Evolutionary conservation across 2,888 invertebrate genomes (phyloP).

Genomic region (Sinelater perroti): DNA sequence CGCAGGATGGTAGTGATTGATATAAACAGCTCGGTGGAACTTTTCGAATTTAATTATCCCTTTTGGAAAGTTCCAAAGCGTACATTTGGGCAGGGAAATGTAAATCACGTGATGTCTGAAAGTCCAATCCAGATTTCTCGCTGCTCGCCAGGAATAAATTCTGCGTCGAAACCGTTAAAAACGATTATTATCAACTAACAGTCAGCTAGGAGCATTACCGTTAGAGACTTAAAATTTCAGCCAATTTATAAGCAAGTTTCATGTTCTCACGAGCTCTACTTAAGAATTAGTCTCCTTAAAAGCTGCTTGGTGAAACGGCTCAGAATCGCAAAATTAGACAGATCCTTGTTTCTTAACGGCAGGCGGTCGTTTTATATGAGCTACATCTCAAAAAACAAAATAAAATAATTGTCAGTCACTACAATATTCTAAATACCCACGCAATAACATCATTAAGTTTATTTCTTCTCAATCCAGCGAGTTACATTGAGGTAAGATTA

Average conservation of each 20-base stretch:
- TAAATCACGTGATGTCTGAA: not conserved
- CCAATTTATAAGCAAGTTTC: slow-evolving; percentile 4
- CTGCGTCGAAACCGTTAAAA: too few species aligned
- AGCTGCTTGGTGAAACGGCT: too few species aligned
- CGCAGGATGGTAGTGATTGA: slow-evolving; percentile 14
- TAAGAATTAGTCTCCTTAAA: slow-evolving; percentile 13
- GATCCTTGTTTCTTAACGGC: too few species aligned
- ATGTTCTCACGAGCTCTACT: not conserved
- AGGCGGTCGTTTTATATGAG: too few species aligned
- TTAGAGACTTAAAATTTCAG: too few species aligned
- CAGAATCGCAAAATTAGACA: too few species aligned
- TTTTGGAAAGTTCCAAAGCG: not conserved
- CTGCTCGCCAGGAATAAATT: too few species aligned
- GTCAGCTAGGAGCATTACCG: too few species aligned
- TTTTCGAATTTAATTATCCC: slow-evolving; percentile 9
- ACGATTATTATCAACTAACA: too few species aligned
- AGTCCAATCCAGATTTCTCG: too few species aligned
- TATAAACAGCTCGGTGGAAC: slow-evolving; percentile 8
- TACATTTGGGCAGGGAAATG: not conserved
- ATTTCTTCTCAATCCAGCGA: slow-evolving; percentile 13
- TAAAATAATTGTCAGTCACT: slow-evolving; percentile 20
- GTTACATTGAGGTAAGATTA: not conserved
- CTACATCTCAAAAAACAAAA: too few species aligned
- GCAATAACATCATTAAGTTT: slow-evolving; percentile 15
- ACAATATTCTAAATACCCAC: slow-evolving; percentile 12